Evolutionary conservation across 2,797 vertebrate genomes (phyloP).

Genomic region (Iguana delicatissima): DNA sequence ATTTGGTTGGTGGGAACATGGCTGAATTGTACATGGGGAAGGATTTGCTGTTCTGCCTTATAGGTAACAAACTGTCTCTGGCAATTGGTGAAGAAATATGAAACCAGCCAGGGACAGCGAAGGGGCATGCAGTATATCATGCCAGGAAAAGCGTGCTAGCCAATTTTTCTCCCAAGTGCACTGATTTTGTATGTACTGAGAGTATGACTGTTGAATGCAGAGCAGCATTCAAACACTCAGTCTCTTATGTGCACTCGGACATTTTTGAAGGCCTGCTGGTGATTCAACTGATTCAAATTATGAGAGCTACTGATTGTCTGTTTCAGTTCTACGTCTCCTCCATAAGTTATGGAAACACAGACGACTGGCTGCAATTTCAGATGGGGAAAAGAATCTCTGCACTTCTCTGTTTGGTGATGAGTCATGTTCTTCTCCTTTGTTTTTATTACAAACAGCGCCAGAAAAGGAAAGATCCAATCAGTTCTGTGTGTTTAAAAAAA

Average conservation of each 20-base stretch:
- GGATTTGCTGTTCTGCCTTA: not conserved
- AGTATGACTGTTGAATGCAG: not conserved
- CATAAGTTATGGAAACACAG: constrained; percentile 52
- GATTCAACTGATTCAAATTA: not conserved
- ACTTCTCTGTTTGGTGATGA: constrained; percentile 45
- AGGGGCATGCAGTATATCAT: not conserved
- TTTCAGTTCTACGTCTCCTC: constrained; percentile 32
- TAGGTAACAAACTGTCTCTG: not conserved
- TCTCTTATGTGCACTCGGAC: not conserved
- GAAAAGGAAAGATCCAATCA: constrained; percentile 51
- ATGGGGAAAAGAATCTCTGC: constrained; percentile 51
- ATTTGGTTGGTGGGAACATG: not conserved
- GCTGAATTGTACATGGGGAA: not conserved
- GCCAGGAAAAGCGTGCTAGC: not conserved
- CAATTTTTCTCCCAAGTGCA: not conserved
- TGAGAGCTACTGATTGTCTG: not conserved
- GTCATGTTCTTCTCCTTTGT: constrained; percentile 52
- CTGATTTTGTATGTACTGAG: not conserved
- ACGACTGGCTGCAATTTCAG: constrained; percentile 46
- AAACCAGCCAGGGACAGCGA: no score
- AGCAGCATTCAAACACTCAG: not conserved
- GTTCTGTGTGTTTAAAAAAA: constrained; percentile 40
- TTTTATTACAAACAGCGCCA: constrained; percentile 48
- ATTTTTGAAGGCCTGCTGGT: not conserved
- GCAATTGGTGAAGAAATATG: not conserved